Base-by-base conservation (phyloP, 2,797 vertebrate species). In the Bovichtus diacanthus region DNA sequence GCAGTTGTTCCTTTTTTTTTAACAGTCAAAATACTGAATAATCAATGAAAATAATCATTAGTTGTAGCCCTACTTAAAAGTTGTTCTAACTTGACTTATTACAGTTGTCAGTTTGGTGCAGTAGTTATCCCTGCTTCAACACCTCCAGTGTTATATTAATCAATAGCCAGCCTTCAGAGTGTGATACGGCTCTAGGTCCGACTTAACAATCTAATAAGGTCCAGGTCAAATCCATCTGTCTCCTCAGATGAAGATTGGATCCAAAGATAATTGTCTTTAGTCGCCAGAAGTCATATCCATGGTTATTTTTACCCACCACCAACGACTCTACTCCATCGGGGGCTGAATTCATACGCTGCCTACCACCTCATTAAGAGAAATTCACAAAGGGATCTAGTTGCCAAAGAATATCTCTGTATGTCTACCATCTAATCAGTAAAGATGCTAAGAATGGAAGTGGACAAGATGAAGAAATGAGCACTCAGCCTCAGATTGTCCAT, bases 201-300 rank as follows among this genome's bases (percentile, higher is more conserved):
- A 27, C 25, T 60, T 72, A 82, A 82, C 23, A 18, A 83, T 74
- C 74, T 78, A 74, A 68, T 69, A 67, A 29, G 70, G 67, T 72
- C 61, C 19, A 49, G 77, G 66, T 87, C 67, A 78, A 51, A 82
- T 56, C 25, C 69, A 76, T 59, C 60, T 5, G 65, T 31, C 54
- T 70, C 16, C 29, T 60, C 60, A 47, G 51, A 60, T 50, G 63
- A 73, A 50, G 19, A 68, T 67, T 70, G 31, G 6, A 19, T 82
- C 39, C 41, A 34, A 47, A 27, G 53, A 31, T 59, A 74, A 80
- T 60, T 63, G 71, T 59, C 41, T 78, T 65, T 27, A 41, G 55
- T 49, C 1, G 25, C 58, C 53, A 70, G 61, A 61, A 65, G 76
- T 74, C 49, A 61, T 34, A 62, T 62, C 36, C 27, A 34, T 9